Percentiles rank a stretch among this genome's conserved stretches.
Evolutionary conservation across 1,140 invertebrate genomes (phyloP).

Genomic region (Lamellibrachia luymesi): DNA sequence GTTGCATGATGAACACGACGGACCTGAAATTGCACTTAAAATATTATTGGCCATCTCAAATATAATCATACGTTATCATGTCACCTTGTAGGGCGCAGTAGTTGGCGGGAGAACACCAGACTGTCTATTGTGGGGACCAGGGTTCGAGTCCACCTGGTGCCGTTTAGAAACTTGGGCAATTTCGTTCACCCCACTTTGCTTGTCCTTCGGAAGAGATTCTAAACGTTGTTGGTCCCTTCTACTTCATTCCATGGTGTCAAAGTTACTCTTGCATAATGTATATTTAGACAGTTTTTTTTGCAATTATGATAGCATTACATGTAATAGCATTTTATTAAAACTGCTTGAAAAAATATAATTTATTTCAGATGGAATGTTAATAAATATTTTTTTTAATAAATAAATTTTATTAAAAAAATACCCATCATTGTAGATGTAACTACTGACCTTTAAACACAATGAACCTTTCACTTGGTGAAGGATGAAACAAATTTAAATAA

Average conservation of each 20-base stretch:
- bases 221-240: too few relatives aligned
- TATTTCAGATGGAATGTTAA: background rate
- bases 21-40: conserved; percentile 25
- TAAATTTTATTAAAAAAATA: background rate
- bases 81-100: too few relatives aligned
- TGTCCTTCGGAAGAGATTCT: too few relatives aligned
- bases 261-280: background rate
- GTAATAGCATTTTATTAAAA: too few relatives aligned
- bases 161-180: too few relatives aligned
- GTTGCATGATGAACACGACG: conserved; percentile 35
- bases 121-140: too few relatives aligned
- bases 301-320: background rate
- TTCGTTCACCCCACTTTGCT: too few relatives aligned
- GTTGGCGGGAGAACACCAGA: too few relatives aligned
- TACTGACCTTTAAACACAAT: background rate
- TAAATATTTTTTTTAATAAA: background rate
- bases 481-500: background rate
- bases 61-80: background rate
- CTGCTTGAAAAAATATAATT: too few relatives aligned
- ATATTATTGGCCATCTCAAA: background rate
- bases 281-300: background rate
- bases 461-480: background rate
- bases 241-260: too few relatives aligned
- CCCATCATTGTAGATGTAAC: background rate
- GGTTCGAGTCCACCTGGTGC: too few relatives aligned